Evolutionary conservation across 2,888 invertebrate genomes (phyloP), one percentile per base, ranked within the genome.

Genomic region (Helobdella robusta): DNA sequence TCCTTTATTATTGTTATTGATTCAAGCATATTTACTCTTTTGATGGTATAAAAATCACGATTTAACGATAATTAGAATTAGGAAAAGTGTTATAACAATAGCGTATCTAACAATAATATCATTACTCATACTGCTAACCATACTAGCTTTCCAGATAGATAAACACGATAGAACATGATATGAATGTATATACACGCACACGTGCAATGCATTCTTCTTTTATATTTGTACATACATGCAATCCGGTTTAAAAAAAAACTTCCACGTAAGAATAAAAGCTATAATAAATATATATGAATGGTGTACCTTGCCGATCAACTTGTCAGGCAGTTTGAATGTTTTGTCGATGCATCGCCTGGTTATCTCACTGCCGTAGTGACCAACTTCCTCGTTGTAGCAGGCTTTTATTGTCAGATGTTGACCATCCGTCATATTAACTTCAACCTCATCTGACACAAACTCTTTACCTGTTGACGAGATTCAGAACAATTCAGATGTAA

Each of bases 311-410:
- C 62, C 62, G 34, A 62, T 28, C 46, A 72, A 63, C 18, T 58
- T 48, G 25, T 72, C 70, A 2, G 72, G 72, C n/a, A 72, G 65
- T 35, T 58, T 64, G 66, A 68, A 72, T 56, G 68, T 68, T 28
- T 68, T 44, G 35, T 69, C 65, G 25, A 72, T 52, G 40, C 67
- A 68, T 2, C 69, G 64, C 44, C 64, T 32, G 11, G 61, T 65
- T 11, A 66, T 54, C 64, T 69, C 65, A 15, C 56, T 34, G 23
- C 72, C 72, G 64, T 72, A 72, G 52, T 70, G 65, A 5, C 71
- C 72, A 25, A 69, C 59, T 25, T 68, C 68, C n/a, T 59, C 72
- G 56, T 68, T 69, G 58, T 71, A 71, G 3, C 46, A 52, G 18
- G 72, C 72, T n/a, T 35, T 52, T 46, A 72, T 61, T n/a, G 20